Evolutionary conservation across 2,113 vertebrate species (phyloP).

Genomic region (Harpagus bidentatus): DNA sequence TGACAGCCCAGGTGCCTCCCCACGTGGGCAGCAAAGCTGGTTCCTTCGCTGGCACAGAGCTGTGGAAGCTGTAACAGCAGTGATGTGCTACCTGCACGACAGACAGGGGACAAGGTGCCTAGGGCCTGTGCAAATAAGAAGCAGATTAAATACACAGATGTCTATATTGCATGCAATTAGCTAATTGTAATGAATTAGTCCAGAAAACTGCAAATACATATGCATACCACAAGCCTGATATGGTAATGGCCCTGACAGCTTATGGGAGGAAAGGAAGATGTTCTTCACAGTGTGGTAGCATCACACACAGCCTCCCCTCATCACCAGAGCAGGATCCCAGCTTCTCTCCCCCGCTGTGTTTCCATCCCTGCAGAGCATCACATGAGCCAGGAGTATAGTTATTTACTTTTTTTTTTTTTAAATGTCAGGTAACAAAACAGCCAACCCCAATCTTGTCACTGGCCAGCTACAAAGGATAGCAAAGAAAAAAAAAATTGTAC

Average conservation of each 20-base stretch:
- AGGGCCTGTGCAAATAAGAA: too few species aligned
- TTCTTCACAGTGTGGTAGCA: too few species aligned
- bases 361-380: not conserved
- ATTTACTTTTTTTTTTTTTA: not conserved
- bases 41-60: not conserved
- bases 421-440: not conserved
- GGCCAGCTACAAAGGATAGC: not conserved
- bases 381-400: accelerated
- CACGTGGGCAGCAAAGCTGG: not conserved
- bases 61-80: not conserved
- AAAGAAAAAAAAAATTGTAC: not conserved
- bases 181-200: not conserved
- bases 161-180: accelerated
- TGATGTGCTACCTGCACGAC: accelerated
- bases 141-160: not conserved
- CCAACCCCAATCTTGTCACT: not conserved
- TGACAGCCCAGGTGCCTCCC: too few species aligned
- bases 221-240: accelerated
- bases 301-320: too few species aligned
- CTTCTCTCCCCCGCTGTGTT: too few species aligned
- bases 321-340: not conserved
- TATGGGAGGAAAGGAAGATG: not conserved
- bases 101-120: accelerated
- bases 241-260: accelerated
- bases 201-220: not conserved